Percentiles rank a stretch among this genome's conserved stretches.
These are phyloP conservation scores for Mesochorus sp. DNA, from an alignment of 2,888 invertebrate genomes.

Conservation along the genomic window DNA sequence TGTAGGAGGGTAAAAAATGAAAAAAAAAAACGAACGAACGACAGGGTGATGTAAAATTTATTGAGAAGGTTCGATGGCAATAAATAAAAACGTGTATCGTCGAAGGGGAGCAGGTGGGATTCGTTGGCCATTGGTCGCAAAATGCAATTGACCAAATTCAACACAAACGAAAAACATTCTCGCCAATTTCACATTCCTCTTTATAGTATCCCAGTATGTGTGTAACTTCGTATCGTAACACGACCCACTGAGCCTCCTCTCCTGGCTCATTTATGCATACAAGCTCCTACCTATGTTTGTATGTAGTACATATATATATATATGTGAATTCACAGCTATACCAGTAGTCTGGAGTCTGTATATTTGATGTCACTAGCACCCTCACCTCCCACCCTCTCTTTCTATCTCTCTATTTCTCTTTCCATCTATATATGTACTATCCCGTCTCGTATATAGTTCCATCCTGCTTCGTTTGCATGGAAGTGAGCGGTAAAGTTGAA, in stretches of 20 bases:
- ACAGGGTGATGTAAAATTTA: constrained; percentile 26
- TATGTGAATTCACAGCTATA: constrained; percentile 32
- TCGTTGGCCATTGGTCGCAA: constrained; percentile 2
- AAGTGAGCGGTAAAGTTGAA: constrained; percentile 67
- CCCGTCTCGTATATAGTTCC: constrained; percentile 21
- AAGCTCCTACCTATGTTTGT: not conserved
- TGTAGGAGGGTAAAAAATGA: not conserved
- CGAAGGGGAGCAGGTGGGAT: constrained; percentile 26
- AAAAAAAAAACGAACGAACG: not conserved
- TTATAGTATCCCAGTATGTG: not conserved
- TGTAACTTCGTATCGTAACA: not conserved
- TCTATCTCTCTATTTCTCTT: not conserved
- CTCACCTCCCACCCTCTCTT: not conserved
- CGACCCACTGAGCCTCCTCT: not conserved
- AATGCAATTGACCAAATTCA: constrained; percentile 40
- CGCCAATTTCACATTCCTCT: constrained; percentile 7
- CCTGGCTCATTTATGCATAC: not conserved
- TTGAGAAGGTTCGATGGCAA: constrained; percentile 8
- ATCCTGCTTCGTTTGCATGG: constrained; percentile 65
- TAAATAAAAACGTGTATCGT: not conserved
- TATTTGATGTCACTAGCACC: constrained; percentile 48
- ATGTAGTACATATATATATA: not conserved
- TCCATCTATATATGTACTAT: not conserved
- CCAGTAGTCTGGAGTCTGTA: constrained; percentile 49
- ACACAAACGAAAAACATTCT: constrained; percentile 11